Evolutionary conservation across 2,113 vertebrate genomes (phyloP).

Genomic region (Rhinolophus sinicus): DNA sequence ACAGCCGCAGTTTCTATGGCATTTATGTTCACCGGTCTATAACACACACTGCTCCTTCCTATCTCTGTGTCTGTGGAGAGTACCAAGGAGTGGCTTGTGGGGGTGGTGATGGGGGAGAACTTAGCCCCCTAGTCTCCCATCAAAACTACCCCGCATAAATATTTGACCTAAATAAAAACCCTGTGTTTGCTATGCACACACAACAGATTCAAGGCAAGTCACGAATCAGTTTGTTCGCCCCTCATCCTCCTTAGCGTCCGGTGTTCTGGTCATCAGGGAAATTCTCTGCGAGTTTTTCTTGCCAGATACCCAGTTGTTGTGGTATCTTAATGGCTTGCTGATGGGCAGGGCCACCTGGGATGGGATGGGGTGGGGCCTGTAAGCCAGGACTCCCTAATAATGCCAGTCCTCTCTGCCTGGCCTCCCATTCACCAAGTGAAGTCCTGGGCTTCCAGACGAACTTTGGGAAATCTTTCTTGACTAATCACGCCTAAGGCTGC

Average conservation of each 20-base stretch:
- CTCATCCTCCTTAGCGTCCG: background rate
- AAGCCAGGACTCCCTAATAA: background rate
- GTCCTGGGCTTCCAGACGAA: background rate
- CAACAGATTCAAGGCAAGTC: background rate
- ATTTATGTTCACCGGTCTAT: fast-evolving
- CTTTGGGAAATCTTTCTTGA: background rate
- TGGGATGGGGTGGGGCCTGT: no score
- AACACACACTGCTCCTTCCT: background rate
- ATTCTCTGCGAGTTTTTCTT: background rate
- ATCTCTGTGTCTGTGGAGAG: background rate
- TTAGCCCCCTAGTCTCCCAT: background rate
- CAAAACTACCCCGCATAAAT: background rate
- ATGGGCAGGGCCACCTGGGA: background rate
- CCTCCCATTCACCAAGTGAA: background rate
- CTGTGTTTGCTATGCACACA: background rate
- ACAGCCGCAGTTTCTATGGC: background rate
- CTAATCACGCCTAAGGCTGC: background rate
- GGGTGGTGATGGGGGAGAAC: background rate
- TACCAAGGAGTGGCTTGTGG: background rate
- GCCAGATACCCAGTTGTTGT: background rate
- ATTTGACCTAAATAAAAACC: background rate
- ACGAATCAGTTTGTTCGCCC: background rate
- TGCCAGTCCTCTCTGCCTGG: fast-evolving
- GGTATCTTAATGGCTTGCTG: background rate
- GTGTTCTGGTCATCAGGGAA: background rate